These are phyloP conservation scores for Dufourea novaeangliae DNA, from an alignment of 1,140 invertebrate genomes.

Conservation along the genomic window DNA sequence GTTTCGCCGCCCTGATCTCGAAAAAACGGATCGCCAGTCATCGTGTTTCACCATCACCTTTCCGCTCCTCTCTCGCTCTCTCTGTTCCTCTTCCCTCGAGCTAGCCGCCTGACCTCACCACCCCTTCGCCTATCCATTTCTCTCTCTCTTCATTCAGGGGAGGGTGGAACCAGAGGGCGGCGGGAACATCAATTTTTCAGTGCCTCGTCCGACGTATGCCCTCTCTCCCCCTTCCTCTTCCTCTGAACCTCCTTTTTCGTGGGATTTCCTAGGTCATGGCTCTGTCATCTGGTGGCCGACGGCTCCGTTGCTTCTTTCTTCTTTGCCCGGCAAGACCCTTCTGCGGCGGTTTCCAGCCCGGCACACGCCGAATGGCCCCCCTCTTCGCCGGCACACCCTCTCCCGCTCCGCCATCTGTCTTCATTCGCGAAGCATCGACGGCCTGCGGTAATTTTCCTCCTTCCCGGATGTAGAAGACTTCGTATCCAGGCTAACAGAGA, in stretches of 20 bases:
- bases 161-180: conserved; percentile 58
- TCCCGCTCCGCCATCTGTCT: conserved; percentile 55
- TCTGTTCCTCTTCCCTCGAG: not conserved
- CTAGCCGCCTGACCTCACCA: no score
- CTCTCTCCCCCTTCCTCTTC: conserved; percentile 20
- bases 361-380: conserved; percentile 57
- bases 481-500: not conserved
- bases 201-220: conserved; percentile 61
- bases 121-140: no score
- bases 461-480: not conserved
- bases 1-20: conserved; percentile 74
- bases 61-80: conserved; percentile 22
- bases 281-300: conserved; percentile 69
- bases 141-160: not conserved
- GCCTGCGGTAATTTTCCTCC: conserved; percentile 30
- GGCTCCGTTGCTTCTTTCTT: conserved; percentile 19
- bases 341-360: conserved; percentile 37
- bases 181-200: conserved; percentile 66
- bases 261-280: conserved; percentile 72
- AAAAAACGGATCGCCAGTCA: conserved; percentile 75
- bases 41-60: conserved; percentile 67
- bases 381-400: conserved; percentile 24
- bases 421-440: conserved; percentile 44
- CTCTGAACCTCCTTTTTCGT: conserved; percentile 35
- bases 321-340: conserved; percentile 29